phyloP scores from a whole-genome alignment of 1,140 invertebrate species.

The Lucilia cuprina region DNA sequence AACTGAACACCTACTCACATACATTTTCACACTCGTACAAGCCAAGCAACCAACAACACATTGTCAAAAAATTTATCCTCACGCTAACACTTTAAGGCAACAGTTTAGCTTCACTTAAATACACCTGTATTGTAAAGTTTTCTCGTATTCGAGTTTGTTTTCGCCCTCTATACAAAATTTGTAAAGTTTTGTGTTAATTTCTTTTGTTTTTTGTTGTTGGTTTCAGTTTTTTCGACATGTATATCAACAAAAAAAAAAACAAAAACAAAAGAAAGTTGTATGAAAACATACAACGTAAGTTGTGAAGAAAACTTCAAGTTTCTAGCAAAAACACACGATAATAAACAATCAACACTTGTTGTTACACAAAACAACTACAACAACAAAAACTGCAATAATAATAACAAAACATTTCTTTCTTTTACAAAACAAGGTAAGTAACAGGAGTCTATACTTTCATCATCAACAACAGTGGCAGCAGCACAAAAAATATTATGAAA shows the following conservation, averaged over 20 bases:
- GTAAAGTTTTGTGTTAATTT: slow-evolving; percentile 30
- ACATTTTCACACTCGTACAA: background rate
- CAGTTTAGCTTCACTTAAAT: background rate
- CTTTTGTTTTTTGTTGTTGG: background rate
- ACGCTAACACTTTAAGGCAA: background rate
- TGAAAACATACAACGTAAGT: slow-evolving; percentile 42
- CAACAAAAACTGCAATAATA: background rate
- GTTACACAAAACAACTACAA: slow-evolving; percentile 26
- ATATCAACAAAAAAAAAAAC: background rate
- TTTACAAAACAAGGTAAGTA: background rate
- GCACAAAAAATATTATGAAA: slow-evolving; percentile 18
- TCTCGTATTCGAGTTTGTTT: background rate
- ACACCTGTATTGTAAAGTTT: slow-evolving; percentile 19
- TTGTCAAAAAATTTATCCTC: too few species aligned
- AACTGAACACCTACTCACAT: background rate
- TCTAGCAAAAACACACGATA: slow-evolving; percentile 22
- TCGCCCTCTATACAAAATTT: slow-evolving; percentile 16
- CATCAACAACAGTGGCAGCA: background rate
- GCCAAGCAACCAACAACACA: background rate
- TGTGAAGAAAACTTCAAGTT: slow-evolving; percentile 39
- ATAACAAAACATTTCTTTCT: background rate
- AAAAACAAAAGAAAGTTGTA: slow-evolving; percentile 33
- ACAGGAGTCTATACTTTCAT: background rate
- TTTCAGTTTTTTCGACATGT: background rate
- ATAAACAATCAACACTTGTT: slow-evolving; percentile 34